phyloP scores from a whole-genome alignment of 2,888 invertebrate species.

The Aporophyla lueneburgensis region DNA sequence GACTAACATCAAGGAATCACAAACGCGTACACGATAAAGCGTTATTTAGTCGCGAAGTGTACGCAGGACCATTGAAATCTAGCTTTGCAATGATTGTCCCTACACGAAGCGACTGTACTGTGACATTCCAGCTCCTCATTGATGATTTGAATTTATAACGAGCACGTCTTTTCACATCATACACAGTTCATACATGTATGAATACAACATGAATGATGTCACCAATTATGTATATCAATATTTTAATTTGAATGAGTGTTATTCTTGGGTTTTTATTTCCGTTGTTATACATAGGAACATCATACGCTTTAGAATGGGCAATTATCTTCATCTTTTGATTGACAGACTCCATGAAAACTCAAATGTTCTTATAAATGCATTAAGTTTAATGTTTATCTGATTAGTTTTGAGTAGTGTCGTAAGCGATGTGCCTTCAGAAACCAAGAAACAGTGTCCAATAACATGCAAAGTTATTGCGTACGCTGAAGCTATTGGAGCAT shows the following conservation, averaged over 20 bases:
- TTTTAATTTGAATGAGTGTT: too few relatives aligned
- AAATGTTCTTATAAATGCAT: not conserved
- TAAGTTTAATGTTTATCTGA: not conserved
- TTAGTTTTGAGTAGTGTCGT: not conserved
- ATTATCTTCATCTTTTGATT: not conserved
- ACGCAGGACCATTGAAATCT: not conserved
- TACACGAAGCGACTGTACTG: not conserved
- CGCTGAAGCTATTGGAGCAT: constrained; percentile 20
- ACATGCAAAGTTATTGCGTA: not conserved
- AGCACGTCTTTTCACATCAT: not conserved
- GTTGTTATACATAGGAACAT: too few relatives aligned
- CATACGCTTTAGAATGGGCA: not conserved
- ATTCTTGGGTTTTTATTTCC: too few relatives aligned
- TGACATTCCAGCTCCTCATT: not conserved
- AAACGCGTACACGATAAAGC: not conserved
- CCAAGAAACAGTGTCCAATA: not conserved
- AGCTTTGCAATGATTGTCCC: not conserved
- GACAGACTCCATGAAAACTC: too few relatives aligned
- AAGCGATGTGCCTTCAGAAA: not conserved
- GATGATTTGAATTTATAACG: not conserved
- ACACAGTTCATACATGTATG: too few relatives aligned
- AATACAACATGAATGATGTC: too few relatives aligned
- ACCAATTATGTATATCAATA: too few relatives aligned
- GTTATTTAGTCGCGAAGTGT: not conserved
- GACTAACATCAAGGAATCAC: not conserved